Evolutionary conservation across 2,113 vertebrate species (phyloP).

Genomic region (Chionomys nivalis): DNA sequence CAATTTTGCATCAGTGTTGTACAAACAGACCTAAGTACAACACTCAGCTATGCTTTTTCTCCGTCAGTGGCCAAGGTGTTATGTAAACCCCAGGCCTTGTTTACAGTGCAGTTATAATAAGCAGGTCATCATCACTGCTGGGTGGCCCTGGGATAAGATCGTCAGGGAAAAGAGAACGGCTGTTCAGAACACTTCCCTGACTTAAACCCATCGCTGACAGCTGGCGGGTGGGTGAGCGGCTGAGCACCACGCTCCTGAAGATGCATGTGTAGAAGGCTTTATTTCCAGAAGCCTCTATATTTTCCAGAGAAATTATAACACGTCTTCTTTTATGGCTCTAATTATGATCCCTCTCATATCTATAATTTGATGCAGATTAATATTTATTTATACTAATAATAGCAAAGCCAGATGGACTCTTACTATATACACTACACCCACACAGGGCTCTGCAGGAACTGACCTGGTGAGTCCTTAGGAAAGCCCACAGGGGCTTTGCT

Average conservation of each 20-base stretch:
- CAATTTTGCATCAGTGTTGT: background rate
- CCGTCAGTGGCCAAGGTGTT: background rate
- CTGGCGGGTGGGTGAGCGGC: constrained; percentile 73
- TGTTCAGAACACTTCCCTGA: background rate
- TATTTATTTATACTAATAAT: constrained; percentile 61
- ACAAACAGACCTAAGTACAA: background rate
- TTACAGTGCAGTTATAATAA: background rate
- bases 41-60: background rate
- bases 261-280: constrained; percentile 57
- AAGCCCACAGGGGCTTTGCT: fast-evolving
- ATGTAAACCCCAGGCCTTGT: constrained; percentile 7
- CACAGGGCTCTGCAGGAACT: background rate
- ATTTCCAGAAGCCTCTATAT: constrained; percentile 64
- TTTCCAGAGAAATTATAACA: constrained; percentile 51
- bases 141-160: background rate
- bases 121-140: background rate
- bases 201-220: constrained; percentile 27
- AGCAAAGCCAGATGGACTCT: constrained; percentile 53
- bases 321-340: constrained; percentile 65
- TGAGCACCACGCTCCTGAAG: background rate
- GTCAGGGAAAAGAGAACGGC: background rate
- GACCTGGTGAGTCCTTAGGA: background rate
- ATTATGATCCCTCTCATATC: constrained; percentile 54
- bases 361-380: constrained; percentile 68
- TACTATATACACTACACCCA: background rate